A percentile compares a stretch with the other conserved stretches of the same genome.
phyloP scores from a whole-genome alignment of 2,113 vertebrate genomes.

The Plectropomus leopardus region DNA sequence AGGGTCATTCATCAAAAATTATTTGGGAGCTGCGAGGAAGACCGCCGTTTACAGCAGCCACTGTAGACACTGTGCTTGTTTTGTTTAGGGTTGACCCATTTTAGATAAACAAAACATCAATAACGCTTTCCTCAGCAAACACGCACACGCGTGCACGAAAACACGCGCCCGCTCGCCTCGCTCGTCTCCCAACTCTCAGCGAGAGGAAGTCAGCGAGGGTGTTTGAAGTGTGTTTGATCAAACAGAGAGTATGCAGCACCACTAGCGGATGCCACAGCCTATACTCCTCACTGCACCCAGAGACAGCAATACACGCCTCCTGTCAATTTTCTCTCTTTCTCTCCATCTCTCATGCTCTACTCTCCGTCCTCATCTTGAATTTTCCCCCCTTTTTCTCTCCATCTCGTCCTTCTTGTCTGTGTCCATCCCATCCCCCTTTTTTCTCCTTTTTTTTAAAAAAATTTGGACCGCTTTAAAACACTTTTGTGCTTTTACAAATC shows the following conservation, averaged over 20 bases:
- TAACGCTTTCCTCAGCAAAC: conserved; percentile 70
- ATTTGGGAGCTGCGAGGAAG: conserved; percentile 20
- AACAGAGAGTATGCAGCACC: conserved; percentile 80
- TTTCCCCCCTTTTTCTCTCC: background rate
- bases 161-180: background rate
- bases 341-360: conserved; percentile 42
- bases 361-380: conserved; percentile 40
- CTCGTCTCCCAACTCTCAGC: conserved; percentile 45
- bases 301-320: conserved; percentile 70
- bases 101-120: conserved; percentile 71
- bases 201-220: conserved; percentile 68
- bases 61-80: conserved; percentile 34
- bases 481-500: conserved; percentile 38
- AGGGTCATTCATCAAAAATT: conserved; percentile 48
- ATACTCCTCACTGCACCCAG: conserved; percentile 66
- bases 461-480: conserved; percentile 11
- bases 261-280: conserved; percentile 71
- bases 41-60: conserved; percentile 34
- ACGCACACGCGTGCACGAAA: background rate
- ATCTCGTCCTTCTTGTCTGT: background rate
- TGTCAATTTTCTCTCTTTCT: conserved; percentile 63
- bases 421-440: background rate
- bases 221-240: conserved; percentile 84
- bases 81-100: conserved; percentile 75
- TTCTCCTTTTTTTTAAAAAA: background rate